These are phyloP conservation scores for Capromys pilorides DNA, from an alignment of 2,797 vertebrate species.

Conservation along the genomic window DNA sequence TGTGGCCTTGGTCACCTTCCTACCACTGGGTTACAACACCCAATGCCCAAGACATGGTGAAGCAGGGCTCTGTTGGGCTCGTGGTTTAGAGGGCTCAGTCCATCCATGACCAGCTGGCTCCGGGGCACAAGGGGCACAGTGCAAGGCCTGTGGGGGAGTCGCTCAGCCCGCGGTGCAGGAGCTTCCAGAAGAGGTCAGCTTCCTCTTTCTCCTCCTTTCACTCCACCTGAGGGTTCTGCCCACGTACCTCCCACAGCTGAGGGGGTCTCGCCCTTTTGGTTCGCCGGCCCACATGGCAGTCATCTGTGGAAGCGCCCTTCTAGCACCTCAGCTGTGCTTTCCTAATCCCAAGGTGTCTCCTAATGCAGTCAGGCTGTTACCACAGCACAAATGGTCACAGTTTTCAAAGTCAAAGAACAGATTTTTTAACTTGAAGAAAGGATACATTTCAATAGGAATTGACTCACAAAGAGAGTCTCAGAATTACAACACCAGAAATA, in stretches of 20 bases:
- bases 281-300: not conserved
- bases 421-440: conserved; percentile 52
- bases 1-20: not conserved
- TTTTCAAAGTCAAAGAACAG: conserved; percentile 57
- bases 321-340: not conserved
- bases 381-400: not conserved
- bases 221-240: not conserved
- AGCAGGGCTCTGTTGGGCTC: not conserved
- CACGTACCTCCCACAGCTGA: not conserved
- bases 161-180: not conserved
- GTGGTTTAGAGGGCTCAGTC: not conserved
- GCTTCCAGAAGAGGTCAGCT: not conserved
- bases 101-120: not conserved
- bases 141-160: not conserved
- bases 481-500: conserved; percentile 59
- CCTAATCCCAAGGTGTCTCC: not conserved
- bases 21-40: not conserved
- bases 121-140: not conserved
- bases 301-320: not conserved
- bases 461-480: conserved; percentile 66
- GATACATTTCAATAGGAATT: conserved; percentile 53
- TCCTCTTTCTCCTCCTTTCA: not conserved
- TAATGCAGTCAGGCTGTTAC: not conserved
- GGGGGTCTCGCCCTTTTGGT: not conserved
- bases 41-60: not conserved